Evolutionary conservation across 2,797 vertebrate genomes (phyloP).

Genomic region (Zenarchopterus dispar): DNA sequence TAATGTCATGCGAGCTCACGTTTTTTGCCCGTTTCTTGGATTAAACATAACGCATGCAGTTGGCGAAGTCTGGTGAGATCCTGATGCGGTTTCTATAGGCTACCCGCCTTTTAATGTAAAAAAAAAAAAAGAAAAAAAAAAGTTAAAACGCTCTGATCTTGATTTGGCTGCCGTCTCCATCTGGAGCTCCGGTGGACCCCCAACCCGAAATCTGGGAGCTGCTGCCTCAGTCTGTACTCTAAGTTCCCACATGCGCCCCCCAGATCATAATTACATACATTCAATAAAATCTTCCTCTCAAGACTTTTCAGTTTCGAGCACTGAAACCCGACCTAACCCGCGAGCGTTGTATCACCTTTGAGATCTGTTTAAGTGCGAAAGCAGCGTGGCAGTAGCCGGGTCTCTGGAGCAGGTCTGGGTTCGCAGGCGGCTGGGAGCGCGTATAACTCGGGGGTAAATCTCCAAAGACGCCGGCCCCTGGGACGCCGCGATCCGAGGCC

Average conservation of each 20-base stretch:
- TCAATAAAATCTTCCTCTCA: slow-evolving; percentile 11
- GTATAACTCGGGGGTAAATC: slow-evolving; percentile 86
- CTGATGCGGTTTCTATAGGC: no score
- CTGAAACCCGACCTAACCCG: not conserved
- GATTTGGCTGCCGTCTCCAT: not conserved
- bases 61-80: not conserved
- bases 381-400: slow-evolving; percentile 88
- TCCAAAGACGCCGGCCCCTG: slow-evolving; percentile 83
- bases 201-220: slow-evolving; percentile 32
- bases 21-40: not conserved
- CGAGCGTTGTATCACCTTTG: slow-evolving; percentile 81
- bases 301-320: not conserved
- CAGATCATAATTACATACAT: slow-evolving; percentile 21
- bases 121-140: no score
- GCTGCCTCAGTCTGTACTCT: not conserved
- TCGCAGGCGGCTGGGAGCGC: slow-evolving; percentile 79
- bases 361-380: slow-evolving; percentile 88
- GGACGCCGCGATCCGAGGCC: slow-evolving; percentile 86
- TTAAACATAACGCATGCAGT: not conserved
- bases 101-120: no score
- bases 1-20: slow-evolving; percentile 5
- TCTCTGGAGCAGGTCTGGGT: slow-evolving; percentile 83
- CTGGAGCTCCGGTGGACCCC: slow-evolving; percentile 42
- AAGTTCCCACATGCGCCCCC: slow-evolving; percentile 49
- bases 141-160: not conserved